phyloP scores from a whole-genome alignment of 2,113 vertebrate genomes.

The Maccullochella peelii region DNA sequence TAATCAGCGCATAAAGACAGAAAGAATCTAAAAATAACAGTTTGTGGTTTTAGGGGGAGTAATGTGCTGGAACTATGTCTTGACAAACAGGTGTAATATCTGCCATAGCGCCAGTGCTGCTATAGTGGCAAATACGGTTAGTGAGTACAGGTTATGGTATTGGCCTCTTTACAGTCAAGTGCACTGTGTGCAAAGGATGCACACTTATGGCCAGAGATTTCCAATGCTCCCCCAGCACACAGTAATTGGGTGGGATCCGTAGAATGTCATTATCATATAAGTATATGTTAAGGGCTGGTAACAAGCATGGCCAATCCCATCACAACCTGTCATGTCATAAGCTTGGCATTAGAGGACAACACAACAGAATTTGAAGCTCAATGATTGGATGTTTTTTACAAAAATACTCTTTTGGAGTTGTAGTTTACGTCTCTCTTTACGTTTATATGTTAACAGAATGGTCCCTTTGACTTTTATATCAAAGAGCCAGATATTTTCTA shows the following conservation, averaged over 20 bases:
- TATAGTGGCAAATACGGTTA: background rate
- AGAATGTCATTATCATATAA: background rate
- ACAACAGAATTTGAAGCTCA: background rate
- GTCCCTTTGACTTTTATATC: background rate
- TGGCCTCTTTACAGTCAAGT: background rate
- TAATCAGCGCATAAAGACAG: background rate
- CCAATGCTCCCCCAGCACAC: background rate
- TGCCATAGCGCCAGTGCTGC: too few relatives aligned
- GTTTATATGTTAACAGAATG: background rate
- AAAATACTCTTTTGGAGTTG: background rate
- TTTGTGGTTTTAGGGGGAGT: too few relatives aligned
- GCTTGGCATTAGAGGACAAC: rapidly evolving
- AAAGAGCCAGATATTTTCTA: background rate
- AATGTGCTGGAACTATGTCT: too few relatives aligned
- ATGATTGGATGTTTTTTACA: background rate
- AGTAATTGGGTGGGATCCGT: background rate
- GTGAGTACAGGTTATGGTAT: background rate
- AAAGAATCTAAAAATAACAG: too few relatives aligned
- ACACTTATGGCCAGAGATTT: background rate
- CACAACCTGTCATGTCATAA: background rate
- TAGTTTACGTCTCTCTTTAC: background rate
- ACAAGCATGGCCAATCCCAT: background rate
- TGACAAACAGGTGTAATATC: too few relatives aligned
- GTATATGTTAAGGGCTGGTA: background rate
- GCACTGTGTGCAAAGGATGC: too few relatives aligned